phyloP scores from a whole-genome alignment of 2,113 vertebrate species.

The Canis aureus region DNA sequence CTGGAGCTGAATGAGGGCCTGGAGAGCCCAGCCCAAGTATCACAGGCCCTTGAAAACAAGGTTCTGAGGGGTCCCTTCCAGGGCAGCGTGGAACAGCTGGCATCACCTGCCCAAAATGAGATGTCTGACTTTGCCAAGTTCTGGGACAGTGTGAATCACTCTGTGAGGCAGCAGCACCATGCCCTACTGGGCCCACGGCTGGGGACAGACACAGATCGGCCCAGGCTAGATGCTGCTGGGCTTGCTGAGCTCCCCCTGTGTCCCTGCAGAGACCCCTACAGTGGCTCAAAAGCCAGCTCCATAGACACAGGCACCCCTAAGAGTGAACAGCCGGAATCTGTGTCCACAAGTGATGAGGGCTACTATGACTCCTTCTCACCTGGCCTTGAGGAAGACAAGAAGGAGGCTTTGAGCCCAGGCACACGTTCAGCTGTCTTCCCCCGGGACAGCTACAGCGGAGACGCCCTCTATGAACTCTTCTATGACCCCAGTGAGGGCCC shows the following conservation, averaged over 20 bases:
- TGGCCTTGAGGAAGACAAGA: constrained; percentile 89
- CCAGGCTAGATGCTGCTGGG: constrained; percentile 54
- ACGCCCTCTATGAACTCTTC: constrained; percentile 93
- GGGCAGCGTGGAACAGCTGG: constrained; percentile 88
- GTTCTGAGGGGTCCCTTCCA: constrained; percentile 86
- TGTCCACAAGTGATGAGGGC: constrained; percentile 93
- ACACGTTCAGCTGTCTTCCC: constrained; percentile 84
- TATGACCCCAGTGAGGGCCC: constrained; percentile 88
- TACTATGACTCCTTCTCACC: constrained; percentile 93
- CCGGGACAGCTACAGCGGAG: constrained; percentile 92
- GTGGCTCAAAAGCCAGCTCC: constrained; percentile 86
- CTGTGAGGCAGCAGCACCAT: constrained; percentile 84
- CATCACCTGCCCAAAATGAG: constrained; percentile 89
- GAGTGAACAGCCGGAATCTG: constrained; percentile 91
- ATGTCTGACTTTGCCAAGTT: constrained; percentile 88
- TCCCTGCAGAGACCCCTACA: constrained; percentile 79
- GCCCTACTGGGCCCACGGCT: constrained; percentile 80
- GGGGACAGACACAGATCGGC: constrained; percentile 49
- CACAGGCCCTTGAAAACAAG: constrained; percentile 81
- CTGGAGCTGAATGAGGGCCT: constrained; percentile 85
- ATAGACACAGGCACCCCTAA: constrained; percentile 88
- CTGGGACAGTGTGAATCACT: constrained; percentile 89
- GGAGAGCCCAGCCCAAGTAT: constrained; percentile 69
- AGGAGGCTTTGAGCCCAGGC: constrained; percentile 83
- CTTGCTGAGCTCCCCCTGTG: constrained; percentile 68